Evolutionary conservation across 1,140 invertebrate species (phyloP), one percentile per base, ranked within the genome.

Genomic region (Cylas formicarius): DNA sequence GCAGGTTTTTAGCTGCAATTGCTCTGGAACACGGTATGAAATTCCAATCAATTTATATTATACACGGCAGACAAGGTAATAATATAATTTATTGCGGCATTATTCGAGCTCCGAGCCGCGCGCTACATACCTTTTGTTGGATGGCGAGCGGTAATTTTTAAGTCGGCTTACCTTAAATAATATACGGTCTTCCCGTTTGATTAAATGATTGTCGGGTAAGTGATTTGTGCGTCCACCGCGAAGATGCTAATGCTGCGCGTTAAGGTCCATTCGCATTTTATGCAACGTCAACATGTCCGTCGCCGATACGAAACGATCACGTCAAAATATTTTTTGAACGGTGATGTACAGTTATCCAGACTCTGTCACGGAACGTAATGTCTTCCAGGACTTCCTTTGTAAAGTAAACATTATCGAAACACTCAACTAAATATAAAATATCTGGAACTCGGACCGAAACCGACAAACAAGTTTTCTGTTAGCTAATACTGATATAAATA

Each of bases 41-140:
- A 64, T 62, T 64, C 62, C 62, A 61, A 62, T 62, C 60, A 61
- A 64, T 64, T 63, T 64, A 64, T 64, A 60, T 64, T 61, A 62
- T 64, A 64, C 57, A 60, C 58, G 52, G 51, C 58, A 51, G 62
- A 64, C 62, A 64, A 62, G 62, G 60, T 64, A 64, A 64, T 64
- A 64, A 64, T 62, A 64, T 64, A 64, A 64, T 64, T 64, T 64
- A 64, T 64, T 39, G 62, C 49, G 42, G 62, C 53, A 62, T 63
- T 63, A 62, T 63, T 55, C 55, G 42, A 40, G 49, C 49, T 49
- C 35, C 34, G 33, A 53, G 48, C 50, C 46, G 32, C 27, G n/a
- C n/a, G 50, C 55, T 57, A 55, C 57, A 57, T 57, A 50, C 49
- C 57, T 59, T 59, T 59, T 59, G 57, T 59, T 57, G 53, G 40